phyloP scores from a whole-genome alignment of 2,113 vertebrate species.

The Oriolus oriolus region DNA sequence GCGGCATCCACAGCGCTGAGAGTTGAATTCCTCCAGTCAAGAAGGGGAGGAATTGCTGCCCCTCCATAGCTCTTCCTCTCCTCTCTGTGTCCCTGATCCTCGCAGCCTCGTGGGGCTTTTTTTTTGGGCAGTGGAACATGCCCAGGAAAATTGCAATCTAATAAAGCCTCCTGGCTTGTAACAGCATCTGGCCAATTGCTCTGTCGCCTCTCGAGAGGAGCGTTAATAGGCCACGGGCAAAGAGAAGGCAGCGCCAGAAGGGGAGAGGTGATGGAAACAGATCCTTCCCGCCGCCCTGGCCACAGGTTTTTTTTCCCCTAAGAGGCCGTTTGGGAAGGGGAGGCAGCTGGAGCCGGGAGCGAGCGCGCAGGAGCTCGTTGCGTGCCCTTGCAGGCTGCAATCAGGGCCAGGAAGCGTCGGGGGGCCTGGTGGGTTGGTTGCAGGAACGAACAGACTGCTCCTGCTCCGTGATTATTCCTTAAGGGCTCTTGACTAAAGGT shows the following conservation, averaged over 20 bases:
- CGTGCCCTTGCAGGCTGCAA: not conserved
- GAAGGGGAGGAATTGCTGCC: not conserved
- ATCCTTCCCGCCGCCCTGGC: not conserved
- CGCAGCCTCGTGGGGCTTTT: not conserved
- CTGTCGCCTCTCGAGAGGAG: not conserved
- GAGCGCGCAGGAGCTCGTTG: not conserved
- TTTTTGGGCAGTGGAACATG: not conserved
- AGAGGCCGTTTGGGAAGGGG: not conserved
- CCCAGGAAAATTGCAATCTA: not conserved
- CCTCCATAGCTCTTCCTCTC: not conserved
- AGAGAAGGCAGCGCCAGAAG: not conserved
- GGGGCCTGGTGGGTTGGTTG: not conserved
- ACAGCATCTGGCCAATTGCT: not conserved
- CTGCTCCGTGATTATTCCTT: slow-evolving; percentile 3
- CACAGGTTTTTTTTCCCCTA: not conserved
- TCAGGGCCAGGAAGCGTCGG: not conserved
- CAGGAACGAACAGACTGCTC: slow-evolving; percentile 27
- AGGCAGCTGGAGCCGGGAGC: not conserved
- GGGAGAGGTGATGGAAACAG: not conserved
- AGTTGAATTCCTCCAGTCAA: not conserved
- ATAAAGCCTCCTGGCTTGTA: not conserved
- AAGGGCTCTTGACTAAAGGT: slow-evolving; percentile 49
- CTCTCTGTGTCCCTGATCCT: not conserved
- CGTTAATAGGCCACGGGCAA: not conserved
- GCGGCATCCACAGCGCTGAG: not conserved